Base-by-base conservation (phyloP, 2,113 vertebrate species). In the Labeo catla region DNA sequence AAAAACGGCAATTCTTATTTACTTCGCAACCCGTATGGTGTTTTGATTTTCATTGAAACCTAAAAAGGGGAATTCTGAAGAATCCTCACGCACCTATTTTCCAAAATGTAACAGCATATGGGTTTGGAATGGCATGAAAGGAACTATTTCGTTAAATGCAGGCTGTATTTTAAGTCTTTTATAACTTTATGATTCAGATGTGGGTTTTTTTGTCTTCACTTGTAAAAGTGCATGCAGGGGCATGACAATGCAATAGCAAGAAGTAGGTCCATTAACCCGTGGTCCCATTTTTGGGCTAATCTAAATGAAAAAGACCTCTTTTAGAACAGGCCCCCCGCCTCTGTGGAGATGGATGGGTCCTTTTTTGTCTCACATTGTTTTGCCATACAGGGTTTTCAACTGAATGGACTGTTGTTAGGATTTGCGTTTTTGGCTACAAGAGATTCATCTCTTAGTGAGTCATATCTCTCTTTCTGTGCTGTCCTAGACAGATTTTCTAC, bases 371-470 rank as follows among this genome's bases (percentile, higher is more conserved):
- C 28, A 0, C 73, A 50, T 49, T 50, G 16, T 85, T 66, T 65
- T 45, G 39, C 36, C 21, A 2, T 4, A 23, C n/a, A 36, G 23
- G 15, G 47, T 39, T 68, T 68, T 82, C 61, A 52, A 70, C 16
- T 82, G 80, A 82, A 82, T 68, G n/a, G 39, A 39, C 59, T 65
- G 39, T 78, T 78, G 76, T 81, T 81, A 65, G 78, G 39, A 81
- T 63, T 47, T 80, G 78, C 0, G 11, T 21, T 63, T 79, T 79
- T 82, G 63, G 45, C 80, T 39, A 52, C 63, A 21, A 50, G 16
- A 52, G 80, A 54, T 52, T 39, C 12, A 36, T 52, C 83, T 50
- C 70, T 74, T n/a, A 39, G n/a, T 12, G n/a, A 21, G 8, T 12
- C 36, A 73, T 21, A 16, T 54, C 49, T 66, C 78, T 11, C 23